Base-by-base conservation (phyloP, 2,797 vertebrate species). In the Centroberyx gerrardi region DNA sequence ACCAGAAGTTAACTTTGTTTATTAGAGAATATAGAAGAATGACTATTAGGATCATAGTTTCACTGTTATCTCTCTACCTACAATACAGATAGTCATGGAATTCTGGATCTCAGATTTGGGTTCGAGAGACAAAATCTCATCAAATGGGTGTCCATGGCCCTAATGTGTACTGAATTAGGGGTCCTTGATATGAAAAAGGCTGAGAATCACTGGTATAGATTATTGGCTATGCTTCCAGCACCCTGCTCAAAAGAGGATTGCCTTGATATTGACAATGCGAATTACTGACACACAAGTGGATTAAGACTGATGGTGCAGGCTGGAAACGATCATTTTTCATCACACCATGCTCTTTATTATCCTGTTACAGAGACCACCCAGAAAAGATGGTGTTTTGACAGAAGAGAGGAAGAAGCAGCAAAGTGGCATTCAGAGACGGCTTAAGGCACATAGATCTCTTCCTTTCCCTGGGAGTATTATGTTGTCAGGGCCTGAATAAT, bases 401-500 rank as follows among this genome's bases (percentile, higher is more conserved):
- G 53, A 64, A 62, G 40, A 68, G 56, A 52, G 12, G 13, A 55
- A 69, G 48, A 85, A 51, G 58, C 58, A 62, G n/a, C 53, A 38
- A 72, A 78, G 71, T 77, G 76, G 27, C 28, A 74, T 70, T 85
- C 74, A 80, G 66, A 76, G 55, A 62, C 6, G 27, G 73, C 49
- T 87, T 72, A 80, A 88, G 55, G 69, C 72, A 67, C 42, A 62
- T 65, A 63, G 22, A 60, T 86, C 36, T 54, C 44, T 86, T 88
- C 70, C 64, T 76, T 77, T 89, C 69, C 72, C 71, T 62, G 76
- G 77, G 79, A 84, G 76, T 78, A 86, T 82, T 59, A 71, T 72
- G 63, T 79, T 90, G 84, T 73, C 73, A 79, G 67, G 27, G 15
- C 1, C 48, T 91, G 87, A 89, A 93, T 92, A 86, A 90, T 82